Base-by-base conservation (phyloP, 2,888 invertebrate species). In the Pseudococcus viburni region DNA sequence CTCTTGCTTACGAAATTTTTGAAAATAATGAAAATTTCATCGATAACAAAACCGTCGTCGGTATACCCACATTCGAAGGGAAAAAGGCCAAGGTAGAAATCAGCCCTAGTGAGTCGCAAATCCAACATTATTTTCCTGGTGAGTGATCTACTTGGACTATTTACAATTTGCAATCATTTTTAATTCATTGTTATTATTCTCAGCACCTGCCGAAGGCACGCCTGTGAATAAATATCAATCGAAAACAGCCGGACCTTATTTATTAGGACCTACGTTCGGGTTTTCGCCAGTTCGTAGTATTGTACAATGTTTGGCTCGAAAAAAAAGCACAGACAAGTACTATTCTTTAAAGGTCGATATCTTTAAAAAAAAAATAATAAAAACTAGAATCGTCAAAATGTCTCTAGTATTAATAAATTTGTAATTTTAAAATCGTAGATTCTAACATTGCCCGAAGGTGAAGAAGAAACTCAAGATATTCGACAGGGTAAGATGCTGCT, bases 241-340 rank as follows among this genome's bases (percentile, higher is more conserved):
- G 0, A 86, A 86, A 77, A 73, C 73, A 8, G 95, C 95, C 89
- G 95, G 95, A 0, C 94, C 94, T 64, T 95, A 94, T 91, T 92
- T 95, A 83, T 91, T 95, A 84, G 95, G 96, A 2, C 94, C 95
- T 42, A 93, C 94, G 90, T 92, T 95, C 48, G 95, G 95, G 0
- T 94, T 94, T 8, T 95, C 95, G 89, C 96, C 96, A 17, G 95
- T 96, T 0, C 94, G 94, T 91, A 95, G 95, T 91, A 95, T 96
- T 90, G 94, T 95, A 7, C 95, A 96, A 90, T 95, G 95, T 92
- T 92, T 96, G 89, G 95, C 95, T 8, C 93, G 95, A 88, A 94
- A 94, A 90, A 94, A 94, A 90, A 94, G 93, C 85, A 95, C 95
- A 46, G 94, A 95, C 91, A 93, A 94, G 88, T 95, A 94, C 91